phyloP scores from a whole-genome alignment of 2,113 vertebrate species.

The Pomatostomus ruficeps region DNA sequence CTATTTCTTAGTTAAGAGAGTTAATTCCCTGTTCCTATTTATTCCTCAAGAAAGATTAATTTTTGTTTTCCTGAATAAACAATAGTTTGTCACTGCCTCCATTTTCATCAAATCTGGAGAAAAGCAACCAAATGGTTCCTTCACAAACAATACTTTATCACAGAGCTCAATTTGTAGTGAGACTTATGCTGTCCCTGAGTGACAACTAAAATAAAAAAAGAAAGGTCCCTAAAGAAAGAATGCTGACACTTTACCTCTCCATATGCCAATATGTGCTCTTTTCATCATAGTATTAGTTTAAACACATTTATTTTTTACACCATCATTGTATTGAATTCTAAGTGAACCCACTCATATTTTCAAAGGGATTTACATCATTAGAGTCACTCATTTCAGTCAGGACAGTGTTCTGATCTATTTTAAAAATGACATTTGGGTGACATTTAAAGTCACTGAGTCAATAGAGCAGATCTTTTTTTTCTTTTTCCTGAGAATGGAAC shows the following conservation, averaged over 20 bases:
- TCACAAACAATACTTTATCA: neutral
- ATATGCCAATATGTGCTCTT: neutral
- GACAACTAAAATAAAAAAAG: neutral
- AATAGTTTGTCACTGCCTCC: fast-evolving
- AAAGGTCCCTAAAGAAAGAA: neutral
- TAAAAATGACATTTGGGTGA: neutral
- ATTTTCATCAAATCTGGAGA: neutral
- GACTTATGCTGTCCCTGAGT: neutral
- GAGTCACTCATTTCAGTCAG: neutral
- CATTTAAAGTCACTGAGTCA: neutral
- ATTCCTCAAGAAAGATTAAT: neutral
- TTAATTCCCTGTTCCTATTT: neutral
- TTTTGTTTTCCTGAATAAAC: neutral
- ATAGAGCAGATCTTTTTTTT: neutral
- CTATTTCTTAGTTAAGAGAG: neutral
- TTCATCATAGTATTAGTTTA: neutral
- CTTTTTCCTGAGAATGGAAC: neutral
- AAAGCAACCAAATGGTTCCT: neutral
- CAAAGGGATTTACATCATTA: neutral
- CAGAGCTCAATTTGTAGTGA: neutral
- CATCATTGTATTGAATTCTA: neutral
- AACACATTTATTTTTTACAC: neutral
- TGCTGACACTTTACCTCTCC: neutral
- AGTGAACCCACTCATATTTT: neutral
- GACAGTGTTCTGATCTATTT: neutral